A percentile compares a stretch with the other conserved stretches of the same genome.
Conservation (phyloP, 2,113 vertebrate genomes). For the Oncorhynchus nerka region DNA sequence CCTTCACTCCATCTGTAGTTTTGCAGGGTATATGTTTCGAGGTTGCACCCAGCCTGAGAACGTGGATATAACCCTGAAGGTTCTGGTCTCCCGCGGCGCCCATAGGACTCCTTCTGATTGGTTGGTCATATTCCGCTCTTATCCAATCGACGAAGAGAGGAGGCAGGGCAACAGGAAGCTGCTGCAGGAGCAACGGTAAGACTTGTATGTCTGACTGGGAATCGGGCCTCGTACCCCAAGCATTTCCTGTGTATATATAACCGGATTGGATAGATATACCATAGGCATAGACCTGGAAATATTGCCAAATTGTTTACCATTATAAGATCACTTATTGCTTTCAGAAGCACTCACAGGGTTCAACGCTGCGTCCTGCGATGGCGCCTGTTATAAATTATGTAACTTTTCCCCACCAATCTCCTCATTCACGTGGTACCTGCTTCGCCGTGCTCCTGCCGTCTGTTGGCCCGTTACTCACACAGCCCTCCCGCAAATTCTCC, state of each 20-base stretch:
- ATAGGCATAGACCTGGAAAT: too few species aligned
- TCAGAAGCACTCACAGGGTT: too few species aligned
- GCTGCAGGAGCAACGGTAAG: constrained; percentile 85
- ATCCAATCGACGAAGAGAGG: constrained; percentile 88
- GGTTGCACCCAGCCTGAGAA: constrained; percentile 83
- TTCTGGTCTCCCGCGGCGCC: constrained; percentile 88
- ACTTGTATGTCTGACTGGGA: neutral
- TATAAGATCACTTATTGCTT: too few species aligned
- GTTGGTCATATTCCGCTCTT: constrained; percentile 85
- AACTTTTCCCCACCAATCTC: too few species aligned
- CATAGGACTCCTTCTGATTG: constrained; percentile 82
- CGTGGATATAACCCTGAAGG: constrained; percentile 85
- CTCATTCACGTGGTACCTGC: too few species aligned
- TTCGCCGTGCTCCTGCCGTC: too few species aligned
- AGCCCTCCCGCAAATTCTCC: too few species aligned
- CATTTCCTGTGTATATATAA: neutral
- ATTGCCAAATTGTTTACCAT: too few species aligned
- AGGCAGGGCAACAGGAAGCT: constrained; percentile 87
- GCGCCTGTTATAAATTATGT: too few species aligned
- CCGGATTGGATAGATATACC: too few species aligned
- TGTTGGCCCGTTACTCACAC: too few species aligned
- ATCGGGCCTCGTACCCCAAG: neutral
- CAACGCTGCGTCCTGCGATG: too few species aligned
- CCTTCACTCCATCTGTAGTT: constrained; percentile 66
- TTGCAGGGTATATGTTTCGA: constrained; percentile 86